phyloP scores from a whole-genome alignment of 2,888 invertebrate genomes.

The Exephanes ischioxanthus region DNA sequence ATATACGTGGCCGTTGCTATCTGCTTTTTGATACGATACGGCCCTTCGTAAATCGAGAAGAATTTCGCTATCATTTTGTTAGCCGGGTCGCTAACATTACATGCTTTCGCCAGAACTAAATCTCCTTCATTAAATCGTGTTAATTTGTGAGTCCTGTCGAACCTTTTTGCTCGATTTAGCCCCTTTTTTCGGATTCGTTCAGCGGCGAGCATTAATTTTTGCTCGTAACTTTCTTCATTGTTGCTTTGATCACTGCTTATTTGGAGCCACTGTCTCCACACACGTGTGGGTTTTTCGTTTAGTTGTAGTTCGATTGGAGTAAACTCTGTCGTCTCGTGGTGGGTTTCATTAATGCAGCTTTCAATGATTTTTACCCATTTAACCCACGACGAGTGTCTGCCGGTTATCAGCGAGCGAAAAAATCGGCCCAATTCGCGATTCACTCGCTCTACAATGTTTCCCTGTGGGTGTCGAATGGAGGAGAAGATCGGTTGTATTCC shows the following conservation, averaged over 20 bases:
- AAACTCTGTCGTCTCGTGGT: background rate
- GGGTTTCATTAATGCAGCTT: background rate
- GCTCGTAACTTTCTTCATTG: no score
- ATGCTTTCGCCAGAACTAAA: background rate
- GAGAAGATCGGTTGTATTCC: no score
- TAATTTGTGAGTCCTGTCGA: background rate
- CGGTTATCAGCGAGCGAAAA: background rate
- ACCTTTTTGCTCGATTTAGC: background rate
- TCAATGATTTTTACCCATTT: background rate
- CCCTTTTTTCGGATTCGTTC: no score
- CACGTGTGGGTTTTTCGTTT: background rate
- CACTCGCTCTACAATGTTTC: no score
- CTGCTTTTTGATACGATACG: background rate
- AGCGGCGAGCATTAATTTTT: no score
- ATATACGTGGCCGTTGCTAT: conserved; percentile 12
- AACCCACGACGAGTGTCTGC: background rate
- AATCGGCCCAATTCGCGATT: no score
- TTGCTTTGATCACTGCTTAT: no score
- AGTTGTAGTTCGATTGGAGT: background rate
- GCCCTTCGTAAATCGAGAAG: conserved; percentile 22
- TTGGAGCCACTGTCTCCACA: no score
- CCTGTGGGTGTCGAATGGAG: no score
- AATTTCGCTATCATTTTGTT: conserved; percentile 27
- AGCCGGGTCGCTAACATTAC: background rate
- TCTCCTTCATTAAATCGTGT: background rate